Percentiles rank a stretch among this genome's conserved stretches.
These are phyloP conservation scores for Agrochola macilenta DNA, from an alignment of 2,888 invertebrate species.

Conservation along the genomic window DNA sequence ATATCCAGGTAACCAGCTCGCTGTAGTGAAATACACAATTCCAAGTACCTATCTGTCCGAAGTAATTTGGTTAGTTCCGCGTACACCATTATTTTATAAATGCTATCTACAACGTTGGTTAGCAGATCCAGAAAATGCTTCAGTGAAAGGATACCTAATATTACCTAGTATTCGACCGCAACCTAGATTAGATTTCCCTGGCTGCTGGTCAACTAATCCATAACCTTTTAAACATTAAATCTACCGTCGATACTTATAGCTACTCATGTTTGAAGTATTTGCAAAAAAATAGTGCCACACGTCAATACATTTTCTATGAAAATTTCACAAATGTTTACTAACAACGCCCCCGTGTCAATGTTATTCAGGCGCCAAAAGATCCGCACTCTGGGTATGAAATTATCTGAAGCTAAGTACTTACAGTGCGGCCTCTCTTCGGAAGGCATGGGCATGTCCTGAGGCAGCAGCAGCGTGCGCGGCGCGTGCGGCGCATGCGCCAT, in stretches of 20 bases:
- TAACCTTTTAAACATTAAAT: background rate
- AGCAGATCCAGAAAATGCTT: slow-evolving; percentile 5
- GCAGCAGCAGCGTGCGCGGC: slow-evolving; percentile 90
- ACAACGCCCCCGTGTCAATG: background rate
- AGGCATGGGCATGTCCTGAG: slow-evolving; percentile 88
- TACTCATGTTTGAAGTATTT: background rate
- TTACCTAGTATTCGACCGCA: background rate
- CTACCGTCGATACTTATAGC: background rate
- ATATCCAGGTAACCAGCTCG: background rate
- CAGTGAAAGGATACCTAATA: background rate
- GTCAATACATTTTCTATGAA: too few species aligned
- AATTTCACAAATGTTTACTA: background rate
- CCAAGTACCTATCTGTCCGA: background rate
- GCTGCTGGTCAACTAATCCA: background rate
- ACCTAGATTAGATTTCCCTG: background rate
- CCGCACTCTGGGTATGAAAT: background rate
- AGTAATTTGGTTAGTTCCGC: slow-evolving; percentile 2
- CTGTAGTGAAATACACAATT: slow-evolving; percentile 12
- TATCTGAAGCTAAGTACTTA: slow-evolving; percentile 85
- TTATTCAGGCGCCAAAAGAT: background rate
- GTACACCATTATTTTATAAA: slow-evolving; percentile 8
- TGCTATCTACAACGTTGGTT: background rate
- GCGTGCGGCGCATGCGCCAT: slow-evolving; percentile 82
- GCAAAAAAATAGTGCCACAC: background rate
- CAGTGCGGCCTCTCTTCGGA: slow-evolving; percentile 94